A percentile compares a stretch with the other conserved stretches of the same genome.
phyloP scores from a whole-genome alignment of 2,797 vertebrate genomes.

The Enteromius treurensis region DNA sequence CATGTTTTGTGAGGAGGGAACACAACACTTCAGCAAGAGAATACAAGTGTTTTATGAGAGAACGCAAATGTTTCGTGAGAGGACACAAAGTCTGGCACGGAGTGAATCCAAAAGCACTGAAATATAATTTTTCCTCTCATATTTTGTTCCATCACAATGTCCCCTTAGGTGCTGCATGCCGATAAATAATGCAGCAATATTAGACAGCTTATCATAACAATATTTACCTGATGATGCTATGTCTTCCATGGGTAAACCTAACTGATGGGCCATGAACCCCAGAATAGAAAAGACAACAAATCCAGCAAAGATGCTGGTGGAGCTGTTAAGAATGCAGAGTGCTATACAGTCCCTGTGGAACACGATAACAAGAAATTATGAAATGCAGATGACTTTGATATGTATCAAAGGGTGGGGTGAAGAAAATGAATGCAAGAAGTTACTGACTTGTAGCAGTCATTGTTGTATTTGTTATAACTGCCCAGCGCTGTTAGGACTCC shows the following conservation, averaged over 20 bases:
- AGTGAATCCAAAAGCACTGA: background rate
- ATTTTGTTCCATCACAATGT: background rate
- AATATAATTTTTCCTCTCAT: background rate
- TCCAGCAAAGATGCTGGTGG: constrained; percentile 87
- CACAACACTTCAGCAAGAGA: background rate
- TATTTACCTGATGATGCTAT: constrained; percentile 79
- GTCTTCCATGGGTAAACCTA: constrained; percentile 69
- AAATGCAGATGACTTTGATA: background rate
- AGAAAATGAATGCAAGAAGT: background rate
- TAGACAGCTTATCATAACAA: background rate
- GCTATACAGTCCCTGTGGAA: constrained; percentile 84
- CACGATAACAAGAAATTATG: background rate
- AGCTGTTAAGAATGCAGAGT: constrained; percentile 87
- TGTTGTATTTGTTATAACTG: constrained; percentile 94
- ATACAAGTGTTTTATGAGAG: background rate
- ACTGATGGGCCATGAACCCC: constrained; percentile 86
- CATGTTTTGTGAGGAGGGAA: background rate
- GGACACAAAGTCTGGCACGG: background rate
- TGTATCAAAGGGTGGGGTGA: background rate
- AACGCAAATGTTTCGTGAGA: background rate
- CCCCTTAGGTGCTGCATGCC: background rate
- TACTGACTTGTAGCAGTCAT: constrained; percentile 91
- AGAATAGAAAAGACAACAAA: constrained; percentile 90
- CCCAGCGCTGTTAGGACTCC: constrained; percentile 91
- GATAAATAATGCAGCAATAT: background rate